Conservation (phyloP, 2,113 vertebrate genomes). For the Cynocephalus volans region DNA sequence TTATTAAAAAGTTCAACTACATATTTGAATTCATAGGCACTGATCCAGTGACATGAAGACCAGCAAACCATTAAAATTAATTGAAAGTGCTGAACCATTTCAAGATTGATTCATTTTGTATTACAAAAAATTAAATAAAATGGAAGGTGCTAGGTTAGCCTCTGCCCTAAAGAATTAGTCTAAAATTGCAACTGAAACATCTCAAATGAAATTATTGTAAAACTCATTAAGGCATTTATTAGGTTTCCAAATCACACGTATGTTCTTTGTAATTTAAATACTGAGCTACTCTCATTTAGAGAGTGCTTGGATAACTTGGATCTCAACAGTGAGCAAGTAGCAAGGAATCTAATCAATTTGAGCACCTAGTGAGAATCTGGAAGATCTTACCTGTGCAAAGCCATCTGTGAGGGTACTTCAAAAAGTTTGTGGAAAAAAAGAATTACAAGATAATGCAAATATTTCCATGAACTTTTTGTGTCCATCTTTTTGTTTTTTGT, state of each 20-base stretch:
- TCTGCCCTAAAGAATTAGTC: slow-evolving; percentile 60
- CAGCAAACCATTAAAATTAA: slow-evolving; percentile 84
- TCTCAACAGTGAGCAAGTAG: background rate
- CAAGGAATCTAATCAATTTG: background rate
- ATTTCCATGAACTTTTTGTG: too few relatives aligned
- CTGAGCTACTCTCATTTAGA: background rate
- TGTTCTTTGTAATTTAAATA: slow-evolving; percentile 48
- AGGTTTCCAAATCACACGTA: slow-evolving; percentile 6
- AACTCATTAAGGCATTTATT: slow-evolving; percentile 27
- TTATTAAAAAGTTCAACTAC: slow-evolving; percentile 69
- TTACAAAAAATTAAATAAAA: slow-evolving; percentile 77
- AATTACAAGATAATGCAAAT: too few relatives aligned
- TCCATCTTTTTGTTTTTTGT: too few relatives aligned
- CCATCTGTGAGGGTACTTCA: background rate
- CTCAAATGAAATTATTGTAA: slow-evolving; percentile 60
- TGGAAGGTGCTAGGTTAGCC: slow-evolving; percentile 58
- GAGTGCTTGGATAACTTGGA: slow-evolving; percentile 31
- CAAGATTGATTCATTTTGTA: slow-evolving; percentile 80
- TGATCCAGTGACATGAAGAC: slow-evolving; percentile 77
- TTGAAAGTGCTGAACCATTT: slow-evolving; percentile 83
- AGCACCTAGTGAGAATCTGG: background rate
- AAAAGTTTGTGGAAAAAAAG: too few relatives aligned
- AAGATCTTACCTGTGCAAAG: background rate
- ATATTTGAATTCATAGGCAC: slow-evolving; percentile 71
- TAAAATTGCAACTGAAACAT: slow-evolving; percentile 69